These are phyloP conservation scores for Epinephelus awoara DNA, from an alignment of 2,797 vertebrate species.

Conservation along the genomic window DNA sequence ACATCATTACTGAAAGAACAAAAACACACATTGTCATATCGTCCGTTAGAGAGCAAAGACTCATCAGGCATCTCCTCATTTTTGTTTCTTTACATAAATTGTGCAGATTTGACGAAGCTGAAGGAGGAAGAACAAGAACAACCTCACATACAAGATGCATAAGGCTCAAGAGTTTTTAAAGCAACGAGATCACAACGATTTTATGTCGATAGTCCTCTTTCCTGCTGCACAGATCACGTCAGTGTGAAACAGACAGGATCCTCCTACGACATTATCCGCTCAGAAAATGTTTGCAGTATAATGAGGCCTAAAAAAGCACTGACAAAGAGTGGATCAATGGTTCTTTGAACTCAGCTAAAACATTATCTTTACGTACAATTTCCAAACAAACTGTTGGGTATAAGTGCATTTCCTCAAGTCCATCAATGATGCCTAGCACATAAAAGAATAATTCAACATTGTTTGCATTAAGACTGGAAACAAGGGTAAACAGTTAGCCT, in stretches of 20 bases:
- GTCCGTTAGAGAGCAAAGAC: background rate
- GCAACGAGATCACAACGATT: background rate
- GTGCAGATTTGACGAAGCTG: slow-evolving; percentile 1
- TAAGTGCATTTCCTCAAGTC: background rate
- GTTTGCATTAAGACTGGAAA: background rate
- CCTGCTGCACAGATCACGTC: background rate
- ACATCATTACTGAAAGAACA: slow-evolving; percentile 1
- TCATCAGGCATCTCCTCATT: slow-evolving; percentile 5
- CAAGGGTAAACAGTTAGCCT: background rate
- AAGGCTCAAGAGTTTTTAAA: slow-evolving; percentile 18
- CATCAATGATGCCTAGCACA: background rate
- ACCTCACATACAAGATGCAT: background rate
- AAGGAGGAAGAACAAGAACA: background rate
- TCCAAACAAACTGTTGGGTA: too few species aligned
- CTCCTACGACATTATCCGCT: too few species aligned
- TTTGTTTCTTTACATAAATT: background rate
- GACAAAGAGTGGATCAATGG: too few species aligned
- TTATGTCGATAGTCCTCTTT: background rate
- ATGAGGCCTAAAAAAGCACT: too few species aligned
- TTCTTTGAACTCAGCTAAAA: too few species aligned
- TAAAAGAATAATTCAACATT: background rate
- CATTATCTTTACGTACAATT: too few species aligned
- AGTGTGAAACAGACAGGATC: too few species aligned
- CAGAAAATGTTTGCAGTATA: too few species aligned
- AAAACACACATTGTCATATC: background rate